phyloP scores from a whole-genome alignment of 2,888 invertebrate species.

The Dryobota labecula region DNA sequence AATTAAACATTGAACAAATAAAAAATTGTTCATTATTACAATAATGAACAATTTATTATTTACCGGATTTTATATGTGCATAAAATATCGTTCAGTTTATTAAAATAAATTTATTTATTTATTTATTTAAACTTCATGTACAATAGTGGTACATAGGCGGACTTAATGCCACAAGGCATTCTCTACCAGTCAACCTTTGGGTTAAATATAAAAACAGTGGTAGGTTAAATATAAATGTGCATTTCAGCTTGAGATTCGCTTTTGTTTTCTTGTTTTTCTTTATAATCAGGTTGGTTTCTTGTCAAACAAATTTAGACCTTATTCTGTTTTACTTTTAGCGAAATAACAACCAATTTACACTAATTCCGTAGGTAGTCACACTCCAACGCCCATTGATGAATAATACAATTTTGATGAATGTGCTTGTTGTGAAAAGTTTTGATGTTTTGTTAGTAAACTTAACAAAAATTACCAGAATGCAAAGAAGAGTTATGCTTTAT shows the following conservation, averaged over 20 bases:
- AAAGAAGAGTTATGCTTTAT: neutral
- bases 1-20: too few species aligned
- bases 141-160: too few species aligned
- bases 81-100: neutral
- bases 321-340: neutral
- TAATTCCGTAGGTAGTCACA: constrained; percentile 3
- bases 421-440: constrained; percentile 3
- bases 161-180: too few species aligned
- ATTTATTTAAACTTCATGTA: too few species aligned
- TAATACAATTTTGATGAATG: constrained; percentile 27
- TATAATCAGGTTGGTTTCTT: neutral
- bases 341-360: neutral
- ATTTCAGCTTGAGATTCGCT: neutral
- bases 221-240: neutral
- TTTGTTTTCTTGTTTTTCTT: neutral
- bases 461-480: neutral
- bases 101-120: too few species aligned
- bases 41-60: neutral
- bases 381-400: constrained; percentile 27
- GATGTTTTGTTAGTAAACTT: constrained; percentile 14
- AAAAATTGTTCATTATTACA: too few species aligned
- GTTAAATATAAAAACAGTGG: too few species aligned
- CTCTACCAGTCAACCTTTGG: too few species aligned
- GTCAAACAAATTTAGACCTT: constrained; percentile 3
- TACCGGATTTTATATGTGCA: neutral